phyloP scores from a whole-genome alignment of 2,113 vertebrate species.

The Notothenia rossii region DNA sequence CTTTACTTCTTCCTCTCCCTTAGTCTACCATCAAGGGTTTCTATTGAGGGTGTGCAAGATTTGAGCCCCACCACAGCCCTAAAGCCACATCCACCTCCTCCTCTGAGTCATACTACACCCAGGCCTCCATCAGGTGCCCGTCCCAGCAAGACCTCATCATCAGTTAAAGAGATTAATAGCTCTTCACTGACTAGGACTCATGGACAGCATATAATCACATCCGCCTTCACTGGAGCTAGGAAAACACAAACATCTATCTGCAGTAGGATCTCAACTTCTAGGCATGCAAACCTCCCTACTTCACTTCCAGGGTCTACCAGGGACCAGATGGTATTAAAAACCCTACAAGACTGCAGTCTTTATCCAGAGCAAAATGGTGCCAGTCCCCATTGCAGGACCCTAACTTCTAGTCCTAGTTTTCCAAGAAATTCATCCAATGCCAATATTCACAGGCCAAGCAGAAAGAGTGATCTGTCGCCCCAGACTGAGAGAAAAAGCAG shows the following conservation, averaged over 20 bases:
- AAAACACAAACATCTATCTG: conserved; percentile 9
- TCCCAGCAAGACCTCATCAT: conserved; percentile 10
- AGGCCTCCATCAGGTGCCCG: conserved; percentile 29
- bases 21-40: neutral
- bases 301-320: neutral
- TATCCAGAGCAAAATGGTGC: conserved; percentile 15
- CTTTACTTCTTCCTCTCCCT: too few relatives aligned
- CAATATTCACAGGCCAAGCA: conserved; percentile 8
- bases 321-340: conserved; percentile 16
- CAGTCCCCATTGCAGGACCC: neutral
- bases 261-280: conserved; percentile 7
- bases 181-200: conserved; percentile 12
- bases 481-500: conserved; percentile 26
- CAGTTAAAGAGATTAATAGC: neutral
- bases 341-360: neutral
- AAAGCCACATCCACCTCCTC: conserved; percentile 35
- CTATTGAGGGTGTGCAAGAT: conserved; percentile 13
- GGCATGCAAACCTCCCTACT: neutral
- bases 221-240: conserved; percentile 5
- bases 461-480: conserved; percentile 20
- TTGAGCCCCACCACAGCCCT: conserved; percentile 3
- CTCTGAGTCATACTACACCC: conserved; percentile 26
- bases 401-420: neutral
- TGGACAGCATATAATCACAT: conserved; percentile 1
- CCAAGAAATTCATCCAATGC: conserved; percentile 14